Conservation (phyloP, 2,888 invertebrate species). For the Dolomedes plantarius region DNA sequence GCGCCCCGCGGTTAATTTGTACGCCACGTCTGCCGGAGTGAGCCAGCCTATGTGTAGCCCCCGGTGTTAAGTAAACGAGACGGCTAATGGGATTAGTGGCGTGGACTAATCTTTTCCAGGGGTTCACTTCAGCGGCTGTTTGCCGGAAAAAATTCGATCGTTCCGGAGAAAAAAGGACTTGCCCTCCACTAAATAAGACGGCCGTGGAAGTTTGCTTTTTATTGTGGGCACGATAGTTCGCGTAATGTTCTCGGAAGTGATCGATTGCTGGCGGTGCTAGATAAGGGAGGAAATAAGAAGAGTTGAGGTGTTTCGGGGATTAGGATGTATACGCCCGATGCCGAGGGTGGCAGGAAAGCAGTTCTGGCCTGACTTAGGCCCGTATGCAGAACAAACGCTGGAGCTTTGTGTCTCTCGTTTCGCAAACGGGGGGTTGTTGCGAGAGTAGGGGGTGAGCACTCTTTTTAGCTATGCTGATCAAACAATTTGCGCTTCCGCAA, state of each 20-base stretch:
- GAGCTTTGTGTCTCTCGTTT: too few relatives aligned
- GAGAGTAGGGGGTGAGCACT: too few relatives aligned
- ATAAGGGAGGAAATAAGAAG: background rate
- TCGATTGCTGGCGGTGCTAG: constrained; percentile 24
- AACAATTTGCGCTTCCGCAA: too few relatives aligned
- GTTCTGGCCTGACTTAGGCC: too few relatives aligned
- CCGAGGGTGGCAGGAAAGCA: too few relatives aligned
- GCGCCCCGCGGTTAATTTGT: background rate
- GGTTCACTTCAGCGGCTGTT: constrained; percentile 49
- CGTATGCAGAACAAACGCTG: too few relatives aligned
- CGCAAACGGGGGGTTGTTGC: too few relatives aligned
- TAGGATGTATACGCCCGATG: too few relatives aligned
- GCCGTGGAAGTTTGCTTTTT: constrained; percentile 2
- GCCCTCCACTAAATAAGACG: constrained; percentile 52
- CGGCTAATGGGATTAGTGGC: constrained; percentile 51
- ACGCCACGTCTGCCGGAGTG: constrained; percentile 25
- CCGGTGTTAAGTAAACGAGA: constrained; percentile 67
- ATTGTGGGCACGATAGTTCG: constrained; percentile 14
- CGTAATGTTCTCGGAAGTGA: constrained; percentile 34
- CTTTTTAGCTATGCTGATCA: too few relatives aligned
- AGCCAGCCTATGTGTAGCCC: constrained; percentile 46
- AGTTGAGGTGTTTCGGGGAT: background rate
- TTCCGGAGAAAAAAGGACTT: constrained; percentile 39
- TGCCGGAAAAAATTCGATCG: constrained; percentile 34
- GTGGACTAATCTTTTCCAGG: constrained; percentile 53